Percentiles rank a stretch among this genome's conserved stretches.
Conservation (phyloP, 2,888 invertebrate genomes). For the Caenorhabditis sp. region DNA sequence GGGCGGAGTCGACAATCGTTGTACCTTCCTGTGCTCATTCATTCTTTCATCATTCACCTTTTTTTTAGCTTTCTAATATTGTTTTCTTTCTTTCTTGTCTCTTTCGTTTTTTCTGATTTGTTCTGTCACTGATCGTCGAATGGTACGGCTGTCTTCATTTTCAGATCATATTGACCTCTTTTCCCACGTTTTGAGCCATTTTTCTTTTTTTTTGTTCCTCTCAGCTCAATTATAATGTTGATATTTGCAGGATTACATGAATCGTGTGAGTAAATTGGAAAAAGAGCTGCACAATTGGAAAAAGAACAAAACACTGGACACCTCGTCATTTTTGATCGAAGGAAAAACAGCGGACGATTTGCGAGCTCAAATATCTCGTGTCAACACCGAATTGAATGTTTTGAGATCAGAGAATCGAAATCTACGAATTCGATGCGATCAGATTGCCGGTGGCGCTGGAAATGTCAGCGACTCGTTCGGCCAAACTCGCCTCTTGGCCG, state of each 20-base stretch:
- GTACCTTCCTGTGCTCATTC: no score
- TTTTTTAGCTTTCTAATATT: no score
- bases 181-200: no score
- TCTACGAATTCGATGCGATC: constrained; percentile 30
- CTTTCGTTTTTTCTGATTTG: no score
- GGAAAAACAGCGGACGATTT: constrained; percentile 28
- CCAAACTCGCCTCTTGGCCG: constrained; percentile 25
- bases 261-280: constrained; percentile 27
- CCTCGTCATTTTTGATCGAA: constrained; percentile 16
- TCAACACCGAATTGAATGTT: constrained; percentile 23
- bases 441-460: constrained; percentile 19
- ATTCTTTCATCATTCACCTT: no score
- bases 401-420: constrained; percentile 30
- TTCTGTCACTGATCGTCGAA: no score
- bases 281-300: constrained; percentile 14
- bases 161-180: no score
- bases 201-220: no score
- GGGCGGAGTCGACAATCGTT: no score
- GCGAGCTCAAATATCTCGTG: constrained; percentile 15
- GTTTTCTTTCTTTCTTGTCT: no score
- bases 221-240: no score
- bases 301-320: constrained; percentile 26
- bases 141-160: no score
- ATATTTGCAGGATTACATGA: constrained; percentile 41
- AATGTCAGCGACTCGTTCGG: constrained; percentile 24